Evolutionary conservation across 1,140 invertebrate genomes (phyloP), one percentile per base, ranked within the genome.

Genomic region (Drosophila takahashii): DNA sequence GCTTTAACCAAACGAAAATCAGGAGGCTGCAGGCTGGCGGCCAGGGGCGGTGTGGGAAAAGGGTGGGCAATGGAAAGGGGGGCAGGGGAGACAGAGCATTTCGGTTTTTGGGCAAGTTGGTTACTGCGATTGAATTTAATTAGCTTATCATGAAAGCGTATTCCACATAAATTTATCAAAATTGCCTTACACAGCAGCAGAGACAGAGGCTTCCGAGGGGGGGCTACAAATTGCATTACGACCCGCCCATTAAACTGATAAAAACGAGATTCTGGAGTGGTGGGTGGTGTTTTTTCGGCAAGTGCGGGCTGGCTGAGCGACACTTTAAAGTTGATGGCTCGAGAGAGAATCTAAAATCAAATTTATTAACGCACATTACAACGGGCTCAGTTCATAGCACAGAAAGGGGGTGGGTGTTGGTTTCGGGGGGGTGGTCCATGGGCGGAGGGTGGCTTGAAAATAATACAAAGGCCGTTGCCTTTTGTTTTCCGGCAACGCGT

Each of bases 141-240:
- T 89, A 87, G 83, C 83, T 87, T 87, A 87, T 87, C 84, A 87
- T 89, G 84, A 87, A 87, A 87, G 83, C 83, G 83, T 87, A 87
- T 87, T 87, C 86, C 84, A 79, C 84, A 87, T 89, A 87, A 87
- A 87, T 87, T 87, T 87, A 87, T 87, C 83, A 87, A 87, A 87
- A 87, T 87, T 87, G 84, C 84, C 76, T 87, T 81, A 83, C 84
- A 83, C 83, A 87, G 77, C 81, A 85, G 76, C 77, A 13, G 45
- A 27, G 69, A 45, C 50, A 51, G 18, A 15, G 44, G 50, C 50
- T 52, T 57, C 47, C 15, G 26, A 22, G 16, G 15, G 36, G 15
- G 34, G 60, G 58, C 56, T 45, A 48, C 79, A 89, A 87, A 87
- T 87, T 87, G 83, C 83, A 87, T 89, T 87, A 87, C 76, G 71